Evolutionary conservation across 2,113 vertebrate genomes (phyloP).

Genomic region (Chloebia gouldiae): DNA sequence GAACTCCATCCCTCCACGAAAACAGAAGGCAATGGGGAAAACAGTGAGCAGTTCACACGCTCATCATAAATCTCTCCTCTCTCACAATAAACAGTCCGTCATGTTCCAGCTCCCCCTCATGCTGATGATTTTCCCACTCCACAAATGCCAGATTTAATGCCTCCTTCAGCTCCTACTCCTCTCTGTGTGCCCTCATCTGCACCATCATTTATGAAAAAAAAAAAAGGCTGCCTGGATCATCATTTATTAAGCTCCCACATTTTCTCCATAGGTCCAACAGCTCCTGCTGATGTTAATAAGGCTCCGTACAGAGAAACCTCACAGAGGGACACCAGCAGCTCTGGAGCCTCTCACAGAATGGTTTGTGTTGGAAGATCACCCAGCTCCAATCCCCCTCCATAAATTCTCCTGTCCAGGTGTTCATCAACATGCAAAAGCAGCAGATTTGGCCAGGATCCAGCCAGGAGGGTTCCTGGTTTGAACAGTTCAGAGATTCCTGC

Average conservation of each 20-base stretch:
- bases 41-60: neutral
- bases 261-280: neutral
- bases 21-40: conserved; percentile 19
- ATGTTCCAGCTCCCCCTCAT: conserved; percentile 31
- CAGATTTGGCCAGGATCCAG: neutral
- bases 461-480: neutral
- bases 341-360: neutral
- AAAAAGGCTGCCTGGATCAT: conserved; percentile 12
- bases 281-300: neutral
- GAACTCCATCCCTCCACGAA: neutral
- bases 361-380: neutral
- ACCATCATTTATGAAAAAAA: neutral
- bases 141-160: conserved; percentile 47
- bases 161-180: conserved; percentile 35
- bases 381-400: neutral
- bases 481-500: neutral
- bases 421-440: neutral
- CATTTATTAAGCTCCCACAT: neutral
- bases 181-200: neutral
- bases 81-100: conserved; percentile 48
- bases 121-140: conserved; percentile 40
- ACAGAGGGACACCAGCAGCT: neutral
- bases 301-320: neutral
- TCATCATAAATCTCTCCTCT: conserved; percentile 25
- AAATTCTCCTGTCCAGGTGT: neutral